A percentile compares a stretch with the other conserved stretches of the same genome.
Evolutionary conservation across 2,888 invertebrate genomes (phyloP).

Genomic region (Portevinia maculata): DNA sequence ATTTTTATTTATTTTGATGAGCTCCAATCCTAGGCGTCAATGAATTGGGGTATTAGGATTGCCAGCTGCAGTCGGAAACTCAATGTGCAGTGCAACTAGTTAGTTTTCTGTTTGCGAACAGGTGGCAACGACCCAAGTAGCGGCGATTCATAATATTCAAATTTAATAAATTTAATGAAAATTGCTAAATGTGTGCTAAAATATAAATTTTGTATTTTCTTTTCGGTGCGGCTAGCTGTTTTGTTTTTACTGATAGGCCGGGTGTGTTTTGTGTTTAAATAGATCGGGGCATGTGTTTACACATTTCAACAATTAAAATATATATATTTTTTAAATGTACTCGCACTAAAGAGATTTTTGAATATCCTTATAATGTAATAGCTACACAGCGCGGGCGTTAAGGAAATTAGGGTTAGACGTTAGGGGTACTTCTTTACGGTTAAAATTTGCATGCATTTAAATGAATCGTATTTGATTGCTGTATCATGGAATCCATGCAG

Average conservation of each 20-base stretch:
- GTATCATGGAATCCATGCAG: no score
- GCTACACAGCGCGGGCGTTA: no score
- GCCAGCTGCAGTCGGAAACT: conserved; percentile 20
- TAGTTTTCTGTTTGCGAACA: conserved; percentile 53
- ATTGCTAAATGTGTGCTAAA: neutral
- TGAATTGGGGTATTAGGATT: conserved; percentile 51
- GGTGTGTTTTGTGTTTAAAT: conserved; percentile 23
- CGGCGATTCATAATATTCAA: conserved; percentile 23
- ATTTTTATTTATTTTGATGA: conserved; percentile 59
- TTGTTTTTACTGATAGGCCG: conserved; percentile 16
- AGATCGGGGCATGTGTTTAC: conserved; percentile 12
- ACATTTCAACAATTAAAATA: neutral
- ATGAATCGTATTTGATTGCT: no score
- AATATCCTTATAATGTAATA: no score
- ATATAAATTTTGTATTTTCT: neutral
- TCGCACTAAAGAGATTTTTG: conserved; percentile 14
- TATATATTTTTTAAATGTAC: conserved; percentile 17
- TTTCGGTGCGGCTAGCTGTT: neutral
- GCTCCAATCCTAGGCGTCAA: conserved; percentile 49
- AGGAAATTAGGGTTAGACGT: no score
- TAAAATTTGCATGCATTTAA: no score
- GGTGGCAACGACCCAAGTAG: conserved; percentile 46
- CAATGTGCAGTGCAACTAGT: conserved; percentile 34
- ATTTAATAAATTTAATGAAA: conserved; percentile 7
- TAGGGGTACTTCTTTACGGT: conserved; percentile 12